Evolutionary conservation across 2,888 invertebrate genomes (phyloP), one percentile per base, ranked within the genome.

Genomic region (Drosophila ezoana): DNA sequence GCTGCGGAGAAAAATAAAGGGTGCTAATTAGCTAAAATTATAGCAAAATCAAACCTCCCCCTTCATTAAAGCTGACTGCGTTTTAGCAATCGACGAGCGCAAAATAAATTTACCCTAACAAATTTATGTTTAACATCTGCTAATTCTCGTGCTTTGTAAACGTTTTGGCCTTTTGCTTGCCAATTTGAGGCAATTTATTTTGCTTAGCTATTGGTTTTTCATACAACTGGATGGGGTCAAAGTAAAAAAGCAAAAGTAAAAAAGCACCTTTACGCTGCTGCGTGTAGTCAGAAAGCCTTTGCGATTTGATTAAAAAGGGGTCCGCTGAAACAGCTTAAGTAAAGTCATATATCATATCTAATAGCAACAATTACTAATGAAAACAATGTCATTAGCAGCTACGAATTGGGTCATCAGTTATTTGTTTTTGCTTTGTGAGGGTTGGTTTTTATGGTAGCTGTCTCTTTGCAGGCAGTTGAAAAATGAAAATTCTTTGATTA

Each of bases 321-420:
- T 11, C n/a, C 8, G 43, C 44, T 45, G 40, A 13, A 16, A n/a
- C 40, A 60, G 23, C 37, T 38, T 35, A 51, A 56, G 51, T 32
- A 48, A 20, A 9, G 35, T 51, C 58, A 80, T 78, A 84, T 54
- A 87, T 81, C 79, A 87, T 72, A 69, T 75, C 58, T 62, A 57
- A 72, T 60, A 59, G 62, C 53, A 52, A 54, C 58, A 65, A 75
- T 68, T 69, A 61, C 56, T 63, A 65, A 59, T 52, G 40, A 54
- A 72, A 83, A 62, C 65, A 47, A 38, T 65, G 56, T 65, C 76
- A 85, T 83, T 82, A 73, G 59, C 53, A 66, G 63, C 62, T 35
- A 32, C 52, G 60, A 87, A 81, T 71, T 78, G 72, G 72, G 69
- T 59, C 76, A 75, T 78, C 66, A 71, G 59, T 48, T 49, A 56